A percentile compares a stretch with the other conserved stretches of the same genome.
phyloP scores from a whole-genome alignment of 2,113 vertebrate species.

The Indicator indicator region DNA sequence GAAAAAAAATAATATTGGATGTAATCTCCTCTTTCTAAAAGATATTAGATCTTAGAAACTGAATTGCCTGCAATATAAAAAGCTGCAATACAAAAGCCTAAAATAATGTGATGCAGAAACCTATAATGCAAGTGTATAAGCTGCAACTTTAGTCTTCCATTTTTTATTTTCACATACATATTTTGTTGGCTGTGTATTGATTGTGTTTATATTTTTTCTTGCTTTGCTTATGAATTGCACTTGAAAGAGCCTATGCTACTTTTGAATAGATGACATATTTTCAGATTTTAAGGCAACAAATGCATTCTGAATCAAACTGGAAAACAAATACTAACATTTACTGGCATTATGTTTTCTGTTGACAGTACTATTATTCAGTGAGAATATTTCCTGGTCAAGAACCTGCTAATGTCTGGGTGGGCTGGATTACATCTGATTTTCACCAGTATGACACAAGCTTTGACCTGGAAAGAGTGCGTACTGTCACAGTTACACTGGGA shows the following conservation, averaged over 20 bases:
- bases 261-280: background rate
- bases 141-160: accelerated
- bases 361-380: conserved; percentile 93
- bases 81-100: background rate
- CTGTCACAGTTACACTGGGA: conserved; percentile 93
- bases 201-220: background rate
- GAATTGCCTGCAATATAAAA: background rate
- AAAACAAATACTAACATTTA: background rate
- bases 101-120: background rate
- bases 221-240: background rate
- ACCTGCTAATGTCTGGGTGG: conserved; percentile 93
- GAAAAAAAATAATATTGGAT: background rate
- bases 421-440: conserved; percentile 97
- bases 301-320: background rate
- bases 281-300: background rate
- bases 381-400: conserved; percentile 97
- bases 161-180: background rate
- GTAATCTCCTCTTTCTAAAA: background rate
- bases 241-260: background rate
- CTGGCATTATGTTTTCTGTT: background rate
- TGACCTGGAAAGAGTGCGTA: conserved; percentile 90
- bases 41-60: background rate
- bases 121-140: background rate
- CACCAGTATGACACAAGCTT: conserved; percentile 92
- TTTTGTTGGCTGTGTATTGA: background rate